Evolutionary conservation across 2,797 vertebrate genomes (phyloP), one percentile per base, ranked within the genome.

Genomic region (Gymnothorax reevesii): DNA sequence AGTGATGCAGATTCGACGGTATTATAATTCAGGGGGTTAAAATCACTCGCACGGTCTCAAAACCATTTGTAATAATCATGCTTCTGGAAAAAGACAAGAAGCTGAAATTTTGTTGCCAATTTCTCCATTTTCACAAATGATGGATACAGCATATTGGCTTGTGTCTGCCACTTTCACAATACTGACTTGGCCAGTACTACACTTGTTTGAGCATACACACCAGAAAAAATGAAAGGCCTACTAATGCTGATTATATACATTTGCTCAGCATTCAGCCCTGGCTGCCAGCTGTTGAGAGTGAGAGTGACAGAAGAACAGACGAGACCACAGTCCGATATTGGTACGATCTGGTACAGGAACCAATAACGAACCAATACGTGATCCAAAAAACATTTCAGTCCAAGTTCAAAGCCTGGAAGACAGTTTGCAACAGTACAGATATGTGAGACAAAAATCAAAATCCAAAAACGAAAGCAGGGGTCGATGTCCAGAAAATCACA

Each of bases 161-260:
- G 88, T 91, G 33, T 64, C 87, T 87, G 91, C 88, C 88, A 90
- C 90, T 84, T 90, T 90, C 91, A 80, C 64, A 86, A 89, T 92
- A 88, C 66, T 89, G 89, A 88, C 55, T 33, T 79, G 60, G 15
- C 79, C 84, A 87, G 89, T 69, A 8, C 83, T 52, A 82, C 89
- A 83, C 86, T 85, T 42, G 86, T 88, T 82, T 85, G 85, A 52
- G 71, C 86, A 90, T 86, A 86, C 86, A 89, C 84, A 90, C 90
- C 92, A 91, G 90, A 87, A 89, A 88, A 92, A 92, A 87, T 88
- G 88, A 93, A 92, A 92, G 88, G 87, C 90, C 88, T 84, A 92
- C 89, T 94, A 89, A 52, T 91, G 91, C 4, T 90, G 90, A 91
- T 71, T 90, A 91, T 89, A 88, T 88, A 92, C 80, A 89, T 75